Evolutionary conservation across 2,888 invertebrate genomes (phyloP), one percentile per base, ranked within the genome.

Genomic region (Nemurella pictetii): DNA sequence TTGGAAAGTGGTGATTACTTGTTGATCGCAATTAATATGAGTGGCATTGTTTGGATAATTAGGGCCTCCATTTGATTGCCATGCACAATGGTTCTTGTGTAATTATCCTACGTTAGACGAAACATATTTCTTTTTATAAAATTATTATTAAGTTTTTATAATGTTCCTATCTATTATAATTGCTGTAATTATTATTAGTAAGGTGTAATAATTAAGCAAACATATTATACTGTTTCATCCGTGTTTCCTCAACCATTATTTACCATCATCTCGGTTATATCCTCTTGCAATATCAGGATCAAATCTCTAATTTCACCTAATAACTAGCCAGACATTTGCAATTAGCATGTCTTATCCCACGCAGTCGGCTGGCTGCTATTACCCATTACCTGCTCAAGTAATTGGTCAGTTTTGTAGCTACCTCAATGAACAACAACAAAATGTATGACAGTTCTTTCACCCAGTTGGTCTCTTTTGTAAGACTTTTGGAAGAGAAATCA

Each of bases 121-220:
- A 82, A 72, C 55, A 72, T 82, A 55, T 72, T 82, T 26, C 27
- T 72, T 82, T 36, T 36, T 36, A 36, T 81, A 35, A 32, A 35
- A 81, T 32, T 81, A 35, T 82, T 55, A 82, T 82, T 72, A 82
- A 81, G 72, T 82, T 82, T 80, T 82, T 55, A 82, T 82, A 82
- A 82, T 82, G 82, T 82, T 82, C 82, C 82, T 82, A 82, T 82
- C 75, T 55, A 55, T 82, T 72, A 75, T 78, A 82, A 82, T 82
- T 82, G 82, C 82, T 82, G 28, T 82, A 82, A 82, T 82, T 82
- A 82, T 29, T 82, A 72, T 78, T 82, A 82, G 82, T 82, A 72
- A 82, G 82, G 82, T 82, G 55, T 82, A 82, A 82, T 72, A 82
- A 82, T 82, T 82, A 82, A 72, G 82, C 82, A 82, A 82, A 82